Evolutionary conservation across 2,113 vertebrate species (phyloP), one percentile per base, ranked within the genome.

Genomic region (Psilopogon haemacephalus): DNA sequence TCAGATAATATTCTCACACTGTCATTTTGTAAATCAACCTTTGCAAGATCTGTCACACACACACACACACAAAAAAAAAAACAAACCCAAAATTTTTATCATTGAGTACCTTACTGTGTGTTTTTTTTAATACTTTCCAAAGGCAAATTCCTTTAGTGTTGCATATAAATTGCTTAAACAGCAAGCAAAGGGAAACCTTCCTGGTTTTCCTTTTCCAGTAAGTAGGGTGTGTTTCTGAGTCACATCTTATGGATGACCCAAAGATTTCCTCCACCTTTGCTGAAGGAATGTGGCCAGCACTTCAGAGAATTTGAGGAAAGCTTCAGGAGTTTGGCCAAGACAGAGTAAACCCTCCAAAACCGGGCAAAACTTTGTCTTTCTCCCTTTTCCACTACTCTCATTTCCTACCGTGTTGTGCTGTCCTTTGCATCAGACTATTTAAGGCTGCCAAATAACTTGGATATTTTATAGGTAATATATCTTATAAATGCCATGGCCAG

Each of bases 401-500:
- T 93, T 93, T 95, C 93, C 84, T 96, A 94, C 93, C 4, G 8
- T 79, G 90, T 94, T 90, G 89, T 90, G 95, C 86, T 96, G 90
- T 96, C 92, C 85, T 85, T 89, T 90, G 76, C 96, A 95, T 95
- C 91, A 95, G 91, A 76, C 88, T 90, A 62, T 92, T 88, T 84
- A 84, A 88, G 86, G 70, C 93, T 95, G 96, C 95, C 95, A 96
- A 96, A 96, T 95, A 88, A 88, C 68, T 93, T 91, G 88, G 88
- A 58, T 93, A 94, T 95, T 96, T 97, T 96, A 95, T 94, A 95
- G 93, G 95, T 96, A 95, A 95, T 95, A 93, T 93, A 95, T 96
- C 94, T 94, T 96, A 95, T 92, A 97, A 96, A 96, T 97, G 94
- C 95, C 93, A 82, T 94, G 85, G 92, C 87, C 91, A 92, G 86